Base-by-base conservation (phyloP, 2,113 vertebrate genomes). In the Rattus rattus region DNA sequence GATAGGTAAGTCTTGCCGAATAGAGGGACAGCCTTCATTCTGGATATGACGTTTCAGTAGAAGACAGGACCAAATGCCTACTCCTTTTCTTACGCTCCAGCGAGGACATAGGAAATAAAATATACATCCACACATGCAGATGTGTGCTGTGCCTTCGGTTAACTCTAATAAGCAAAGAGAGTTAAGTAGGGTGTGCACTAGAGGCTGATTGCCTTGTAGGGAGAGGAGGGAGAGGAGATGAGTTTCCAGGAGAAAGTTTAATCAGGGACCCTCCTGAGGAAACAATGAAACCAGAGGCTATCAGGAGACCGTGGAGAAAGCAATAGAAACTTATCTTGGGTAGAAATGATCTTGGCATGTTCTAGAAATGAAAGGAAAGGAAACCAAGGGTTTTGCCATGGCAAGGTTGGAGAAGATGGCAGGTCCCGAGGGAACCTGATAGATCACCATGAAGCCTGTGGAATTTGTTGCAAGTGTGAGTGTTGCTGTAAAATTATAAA, bases 181-280 rank as follows among this genome's bases (percentile, higher is more conserved):
- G 90, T n/a, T 14, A 88, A 93, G 70, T 33, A 91, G 16, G 1
- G 4, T 49, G 90, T 54, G 17, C 36, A 14, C 63, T 59, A 65
- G 43, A 87, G 26, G 67, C 75, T 54, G 22, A 61, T 79, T 49
- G 14, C 39, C 63, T 72, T 28, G 0, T 8, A 70, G 13, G 30
- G 39, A 90, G 9, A 7, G 14, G 49, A 65, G 12, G 39, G 33
- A 56, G 17, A 47, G 54, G 28, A 59, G n/a, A 19, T n/a, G 84
- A 80, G 43, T 97, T 72, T 63, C 49, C 70, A 13, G 61, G 33
- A 90, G 90, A 20, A 95, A 91, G 95, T 49, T 36, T 47, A 24
- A 91, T 20, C 17, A 26, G 36, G 61, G 33, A 89, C 4, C 43
- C 92, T 80, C 92, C 69, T 2, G n/a, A 79, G 39, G 69, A 0